These are phyloP conservation scores for Sciurus vulgaris DNA, from an alignment of 2,797 vertebrate species.

Conservation along the genomic window DNA sequence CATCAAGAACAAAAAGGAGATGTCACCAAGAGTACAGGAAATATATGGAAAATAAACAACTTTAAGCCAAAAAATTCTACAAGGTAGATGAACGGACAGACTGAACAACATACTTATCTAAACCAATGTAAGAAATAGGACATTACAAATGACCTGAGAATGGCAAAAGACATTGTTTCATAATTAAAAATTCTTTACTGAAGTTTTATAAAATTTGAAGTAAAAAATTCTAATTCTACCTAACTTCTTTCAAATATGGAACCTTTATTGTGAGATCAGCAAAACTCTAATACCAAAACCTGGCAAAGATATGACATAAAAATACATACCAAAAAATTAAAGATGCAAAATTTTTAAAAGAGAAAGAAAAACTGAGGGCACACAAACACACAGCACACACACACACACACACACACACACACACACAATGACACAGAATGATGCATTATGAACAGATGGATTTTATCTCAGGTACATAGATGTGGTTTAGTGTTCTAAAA, in stretches of 20 bases:
- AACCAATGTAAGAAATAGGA: not conserved
- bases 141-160: not conserved
- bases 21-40: not conserved
- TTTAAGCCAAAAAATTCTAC: not conserved
- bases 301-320: not conserved
- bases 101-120: not conserved
- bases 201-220: slow-evolving; percentile 26
- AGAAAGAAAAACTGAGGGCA: not conserved
- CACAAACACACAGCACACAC: not conserved
- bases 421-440: not conserved
- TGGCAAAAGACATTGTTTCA: not conserved
- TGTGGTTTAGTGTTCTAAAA: not conserved
- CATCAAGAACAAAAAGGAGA: not conserved
- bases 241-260: not conserved
- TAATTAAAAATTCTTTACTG: not conserved
- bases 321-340: not conserved
- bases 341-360: not conserved
- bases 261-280: not conserved
- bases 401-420: not conserved
- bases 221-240: not conserved
- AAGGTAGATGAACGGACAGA: not conserved
- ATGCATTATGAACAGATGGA: not conserved
- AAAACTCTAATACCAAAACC: not conserved
- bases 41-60: not conserved
- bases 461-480: slow-evolving; percentile 40